Conservation (phyloP, 2,888 invertebrate genomes). For the Maniola hyperantus region DNA sequence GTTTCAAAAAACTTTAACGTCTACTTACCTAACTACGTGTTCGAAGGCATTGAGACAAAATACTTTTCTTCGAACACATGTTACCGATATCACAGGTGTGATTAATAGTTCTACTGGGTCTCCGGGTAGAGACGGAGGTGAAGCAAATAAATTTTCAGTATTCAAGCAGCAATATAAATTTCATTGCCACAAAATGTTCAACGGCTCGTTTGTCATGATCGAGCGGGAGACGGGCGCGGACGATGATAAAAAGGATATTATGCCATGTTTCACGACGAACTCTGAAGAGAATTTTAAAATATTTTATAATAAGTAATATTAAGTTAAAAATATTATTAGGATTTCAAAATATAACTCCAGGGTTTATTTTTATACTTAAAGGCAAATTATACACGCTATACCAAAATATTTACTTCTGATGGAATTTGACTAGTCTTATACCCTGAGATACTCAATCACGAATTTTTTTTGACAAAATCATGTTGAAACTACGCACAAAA, state of each 20-base stretch:
- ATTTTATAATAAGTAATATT: slow-evolving; percentile 13
- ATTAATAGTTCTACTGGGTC: slow-evolving; percentile 65
- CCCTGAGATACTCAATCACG: too few relatives aligned
- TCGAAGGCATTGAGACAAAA: slow-evolving; percentile 19
- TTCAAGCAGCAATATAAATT: slow-evolving; percentile 59
- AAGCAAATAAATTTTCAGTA: slow-evolving; percentile 53
- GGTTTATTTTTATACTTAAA: too few relatives aligned
- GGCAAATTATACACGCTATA: neutral
- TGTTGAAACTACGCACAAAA: too few relatives aligned
- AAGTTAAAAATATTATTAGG: neutral
- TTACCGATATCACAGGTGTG: slow-evolving; percentile 59
- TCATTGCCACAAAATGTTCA: slow-evolving; percentile 55
- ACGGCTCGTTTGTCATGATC: slow-evolving; percentile 40
- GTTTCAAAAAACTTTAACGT: neutral
- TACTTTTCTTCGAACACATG: slow-evolving; percentile 37
- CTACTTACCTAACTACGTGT: neutral
- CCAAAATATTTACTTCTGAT: too few relatives aligned
- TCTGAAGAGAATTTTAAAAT: slow-evolving; percentile 19
- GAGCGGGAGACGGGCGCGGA: slow-evolving; percentile 23
- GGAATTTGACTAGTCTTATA: too few relatives aligned
- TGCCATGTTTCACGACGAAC: slow-evolving; percentile 26
- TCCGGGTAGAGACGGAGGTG: slow-evolving; percentile 67
- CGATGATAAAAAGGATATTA: slow-evolving; percentile 32
- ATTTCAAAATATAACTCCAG: too few relatives aligned
- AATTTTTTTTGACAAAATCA: too few relatives aligned